Evolutionary conservation across 2,797 vertebrate species (phyloP), one percentile per base, ranked within the genome.

Genomic region (Emys orbicularis): DNA sequence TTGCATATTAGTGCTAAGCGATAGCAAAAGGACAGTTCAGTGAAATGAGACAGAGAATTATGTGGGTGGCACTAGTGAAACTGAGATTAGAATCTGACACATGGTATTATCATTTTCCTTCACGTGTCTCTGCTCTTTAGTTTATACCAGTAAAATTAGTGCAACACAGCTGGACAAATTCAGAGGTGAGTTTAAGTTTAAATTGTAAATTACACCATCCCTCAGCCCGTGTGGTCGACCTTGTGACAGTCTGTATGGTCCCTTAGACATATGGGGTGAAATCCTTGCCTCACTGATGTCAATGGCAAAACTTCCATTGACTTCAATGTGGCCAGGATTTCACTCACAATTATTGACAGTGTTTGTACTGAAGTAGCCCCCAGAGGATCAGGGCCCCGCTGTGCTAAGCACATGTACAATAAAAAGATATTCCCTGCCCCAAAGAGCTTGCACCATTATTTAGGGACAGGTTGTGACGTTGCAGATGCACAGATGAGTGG

Each of bases 351-450:
- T 68, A 37, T 37, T 0, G 2, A 0, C 31, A n/a, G 52, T 18
- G 11, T 47, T 77, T 29, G 2, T 0, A 0, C 15, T 53, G 84
- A 50, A 72, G 61, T 8, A 41, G 49, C 50, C 21, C 27, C 47
- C 16, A 1, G 31, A 2, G 0, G 29, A 4, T 5, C 19, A 54
- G 18, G 44, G 29, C 49, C 25, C 88, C 27, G 0, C 3, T 4
- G 76, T 5, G 49, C 53, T 76, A 59, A 21, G 59, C 23, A 19
- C 21, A 1, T 5, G 41, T 47, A 8, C 18, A 37, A 59, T 0
- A 0, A 21, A 81, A 12, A 0, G 0, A 0, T 2, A 18, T 21
- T 44, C 49, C 9, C 8, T n/a, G 8, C 57, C 56, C 37, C 5
- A 6, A 37, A 25, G 16, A 76, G 53, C 50, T 84, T 4, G 31